A percentile compares a stretch with the other conserved stretches of the same genome.
phyloP scores from a whole-genome alignment of 2,113 vertebrate species.

The Variabilichromis moorii region DNA sequence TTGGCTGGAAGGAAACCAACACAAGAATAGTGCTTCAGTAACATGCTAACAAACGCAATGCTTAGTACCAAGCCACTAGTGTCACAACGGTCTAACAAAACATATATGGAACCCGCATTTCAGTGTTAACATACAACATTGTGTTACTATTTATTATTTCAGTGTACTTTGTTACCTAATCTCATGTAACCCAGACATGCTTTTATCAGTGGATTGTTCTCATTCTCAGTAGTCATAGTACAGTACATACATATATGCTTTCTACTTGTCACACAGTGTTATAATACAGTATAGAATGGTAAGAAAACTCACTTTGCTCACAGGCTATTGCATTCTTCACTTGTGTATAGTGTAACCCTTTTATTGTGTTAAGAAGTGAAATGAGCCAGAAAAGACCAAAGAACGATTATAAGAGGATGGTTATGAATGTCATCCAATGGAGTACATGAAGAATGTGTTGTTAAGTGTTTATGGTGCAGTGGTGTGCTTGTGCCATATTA shows the following conservation, averaged over 20 bases:
- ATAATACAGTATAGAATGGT: constrained; percentile 40
- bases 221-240: constrained; percentile 34
- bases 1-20: constrained; percentile 2
- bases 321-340: constrained; percentile 38
- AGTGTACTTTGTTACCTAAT: constrained; percentile 47
- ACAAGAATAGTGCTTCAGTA: constrained; percentile 54
- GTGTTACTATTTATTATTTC: constrained; percentile 63
- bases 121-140: constrained; percentile 55
- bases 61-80: constrained; percentile 47
- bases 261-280: constrained; percentile 50
- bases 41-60: constrained; percentile 50
- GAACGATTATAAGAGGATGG: constrained; percentile 34
- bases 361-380: constrained; percentile 39
- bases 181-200: constrained; percentile 55
- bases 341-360: constrained; percentile 19
- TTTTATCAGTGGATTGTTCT: constrained; percentile 44
- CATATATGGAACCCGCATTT: constrained; percentile 37
- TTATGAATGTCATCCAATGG: constrained; percentile 40
- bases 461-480: constrained; percentile 24
- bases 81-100: constrained; percentile 33
- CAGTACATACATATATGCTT: constrained; percentile 51
- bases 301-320: constrained; percentile 23
- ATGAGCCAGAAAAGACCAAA: constrained; percentile 54
- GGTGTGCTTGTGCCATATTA: constrained; percentile 21
- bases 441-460: constrained; percentile 36